Evolutionary conservation across 1,140 invertebrate species (phyloP), one percentile per base, ranked within the genome.

Genomic region (Tribolium castaneum): DNA sequence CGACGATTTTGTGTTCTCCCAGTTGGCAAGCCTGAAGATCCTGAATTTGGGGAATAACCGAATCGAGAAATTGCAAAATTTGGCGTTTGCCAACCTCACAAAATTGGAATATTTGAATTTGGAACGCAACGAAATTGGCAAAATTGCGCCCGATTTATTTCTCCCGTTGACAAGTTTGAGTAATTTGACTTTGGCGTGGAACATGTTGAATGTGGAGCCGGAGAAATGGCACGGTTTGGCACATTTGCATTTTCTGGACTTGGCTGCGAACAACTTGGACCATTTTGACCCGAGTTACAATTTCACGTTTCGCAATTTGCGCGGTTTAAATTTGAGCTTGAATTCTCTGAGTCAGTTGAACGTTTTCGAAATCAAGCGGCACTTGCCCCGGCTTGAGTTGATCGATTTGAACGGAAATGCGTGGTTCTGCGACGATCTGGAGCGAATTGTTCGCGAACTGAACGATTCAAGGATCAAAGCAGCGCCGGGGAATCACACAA

Each of bases 351-450:
- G 0, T 13, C 16, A 34, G 34, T 30, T 75, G 52, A 75, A 75
- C 39, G 35, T 19, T n/a, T 1, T 30, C 2, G n/a, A 35, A 19
- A 14, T 75, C 12, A 52, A 25, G 10, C 54, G 34, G 7, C 50
- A 62, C 13, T 13, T 75, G 19, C 73, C 73, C 7, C 25, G 13
- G 5, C 19, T 75, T 35, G 19, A 25, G 6, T 19, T 59, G 16
- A 59, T 75, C 10, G 52, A 75, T 59, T 75, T 75, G 4, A 75
- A 75, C 19, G 14, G 30, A 19, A 75, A 75, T 75, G n/a, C 52
- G n/a, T 62, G 52, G 73, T 14, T 56, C 16, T 75, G 73, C 30
- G 13, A 34, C 13, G 73, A 75, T 34, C 12, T 75, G 25, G 10
- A 35, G 4, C 7, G 16, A 7, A 59, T 59, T 10, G n/a, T 66